Conservation (phyloP, 1,140 invertebrate genomes). For the Drosophila kanapiae region DNA sequence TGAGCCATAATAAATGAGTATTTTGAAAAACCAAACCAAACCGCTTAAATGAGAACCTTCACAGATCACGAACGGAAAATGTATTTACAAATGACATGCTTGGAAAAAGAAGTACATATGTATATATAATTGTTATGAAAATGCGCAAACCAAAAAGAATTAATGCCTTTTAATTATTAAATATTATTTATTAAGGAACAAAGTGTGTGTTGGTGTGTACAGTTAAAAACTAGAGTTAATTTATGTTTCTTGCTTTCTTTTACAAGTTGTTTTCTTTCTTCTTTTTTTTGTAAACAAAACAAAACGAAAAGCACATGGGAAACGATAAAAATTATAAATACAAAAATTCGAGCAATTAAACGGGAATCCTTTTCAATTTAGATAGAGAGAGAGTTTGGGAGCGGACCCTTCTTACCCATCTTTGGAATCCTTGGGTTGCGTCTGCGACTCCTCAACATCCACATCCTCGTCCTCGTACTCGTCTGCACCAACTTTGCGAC, state of each 20-base stretch:
- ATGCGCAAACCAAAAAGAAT: slow-evolving; percentile 56
- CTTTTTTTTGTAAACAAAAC: slow-evolving; percentile 20
- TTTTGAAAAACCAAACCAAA: slow-evolving; percentile 24
- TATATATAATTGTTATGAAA: slow-evolving; percentile 17
- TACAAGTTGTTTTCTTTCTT: slow-evolving; percentile 9
- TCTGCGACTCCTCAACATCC: slow-evolving; percentile 50
- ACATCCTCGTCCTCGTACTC: slow-evolving; percentile 73
- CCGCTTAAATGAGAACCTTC: slow-evolving; percentile 30
- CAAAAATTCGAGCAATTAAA: slow-evolving; percentile 70
- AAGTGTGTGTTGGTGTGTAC: slow-evolving; percentile 46
- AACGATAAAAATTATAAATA: slow-evolving; percentile 34
- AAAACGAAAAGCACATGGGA: slow-evolving; percentile 27
- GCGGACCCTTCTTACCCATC: slow-evolving; percentile 70
- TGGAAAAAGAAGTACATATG: slow-evolving; percentile 20
- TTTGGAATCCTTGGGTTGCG: slow-evolving; percentile 67
- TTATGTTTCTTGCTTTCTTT: slow-evolving; percentile 46
- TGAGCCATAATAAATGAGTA: slow-evolving; percentile 23
- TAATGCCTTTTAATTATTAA: slow-evolving; percentile 65
- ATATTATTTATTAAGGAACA: slow-evolving; percentile 81
- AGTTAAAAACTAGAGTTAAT: slow-evolving; percentile 70
- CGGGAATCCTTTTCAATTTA: slow-evolving; percentile 47
- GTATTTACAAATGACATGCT: slow-evolving; percentile 51
- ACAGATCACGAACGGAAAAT: slow-evolving; percentile 21
- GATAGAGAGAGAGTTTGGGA: slow-evolving; percentile 3
- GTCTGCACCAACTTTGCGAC: slow-evolving; percentile 68